A percentile compares a stretch with the other conserved stretches of the same genome.
These are phyloP conservation scores for Agrochola litura DNA, from an alignment of 2,888 invertebrate species.

Conservation along the genomic window DNA sequence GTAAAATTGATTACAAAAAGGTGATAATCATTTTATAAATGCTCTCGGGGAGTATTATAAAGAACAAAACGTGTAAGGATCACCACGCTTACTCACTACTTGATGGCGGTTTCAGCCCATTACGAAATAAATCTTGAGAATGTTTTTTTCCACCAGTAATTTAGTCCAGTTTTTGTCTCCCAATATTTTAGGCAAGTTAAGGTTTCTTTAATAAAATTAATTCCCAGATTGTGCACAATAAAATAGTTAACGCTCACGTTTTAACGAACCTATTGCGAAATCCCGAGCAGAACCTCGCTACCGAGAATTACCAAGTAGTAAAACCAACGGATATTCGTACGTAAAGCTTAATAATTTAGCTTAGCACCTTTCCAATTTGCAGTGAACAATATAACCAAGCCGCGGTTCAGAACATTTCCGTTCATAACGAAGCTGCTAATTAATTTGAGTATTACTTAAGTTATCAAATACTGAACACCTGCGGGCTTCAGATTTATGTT, in stretches of 20 bases:
- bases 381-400: conserved; percentile 38
- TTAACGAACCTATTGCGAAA: neutral
- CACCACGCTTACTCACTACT: neutral
- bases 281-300: neutral
- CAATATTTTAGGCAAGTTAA: neutral
- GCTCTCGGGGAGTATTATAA: no score
- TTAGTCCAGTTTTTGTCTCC: neutral
- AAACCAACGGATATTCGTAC: conserved; percentile 18
- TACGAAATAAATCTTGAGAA: neutral
- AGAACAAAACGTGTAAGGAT: no score
- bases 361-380: conserved; percentile 47
- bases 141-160: neutral
- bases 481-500: conserved; percentile 23
- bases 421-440: conserved; percentile 44
- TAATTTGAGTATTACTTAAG: conserved; percentile 42
- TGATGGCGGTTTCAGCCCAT: neutral
- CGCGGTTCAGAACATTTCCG: conserved; percentile 31
- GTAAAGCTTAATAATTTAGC: conserved; percentile 38
- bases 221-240: neutral
- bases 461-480: conserved; percentile 30
- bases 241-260: neutral
- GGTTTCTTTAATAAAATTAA: neutral
- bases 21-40: no score
- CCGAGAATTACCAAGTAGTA: conserved; percentile 7
- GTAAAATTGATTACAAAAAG: no score